Percentiles rank a stretch among this genome's conserved stretches.
Evolutionary conservation across 37 sponge, comb jelly and placozoan species (phyloP).

Genomic region (Ephydatia muelleri): DNA sequence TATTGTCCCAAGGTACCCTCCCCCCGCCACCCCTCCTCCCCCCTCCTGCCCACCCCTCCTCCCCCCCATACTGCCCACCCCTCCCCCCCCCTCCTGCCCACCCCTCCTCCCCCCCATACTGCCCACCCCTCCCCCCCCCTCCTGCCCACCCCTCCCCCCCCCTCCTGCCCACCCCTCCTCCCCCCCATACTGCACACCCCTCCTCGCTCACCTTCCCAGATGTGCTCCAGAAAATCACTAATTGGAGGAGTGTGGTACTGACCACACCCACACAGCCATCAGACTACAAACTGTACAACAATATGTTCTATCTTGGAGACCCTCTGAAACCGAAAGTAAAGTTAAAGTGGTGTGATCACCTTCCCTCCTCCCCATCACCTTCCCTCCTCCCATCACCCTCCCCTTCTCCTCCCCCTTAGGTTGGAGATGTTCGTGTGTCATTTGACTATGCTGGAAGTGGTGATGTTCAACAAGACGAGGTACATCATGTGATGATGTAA

Average conservation of each 20-base stretch:
- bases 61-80: no score
- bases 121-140: no score
- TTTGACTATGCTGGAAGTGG: conserved; percentile 34
- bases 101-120: no score
- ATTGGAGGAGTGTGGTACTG: conserved; percentile 11
- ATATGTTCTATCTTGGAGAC: conserved; percentile 31
- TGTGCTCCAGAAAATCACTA: background rate
- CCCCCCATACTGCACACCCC: no score
- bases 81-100: no score
- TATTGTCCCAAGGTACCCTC: conserved; percentile 12
- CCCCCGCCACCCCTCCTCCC: no score
- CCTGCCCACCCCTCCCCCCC: no score
- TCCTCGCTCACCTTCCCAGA: background rate
- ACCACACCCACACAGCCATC: background rate
- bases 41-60: no score
- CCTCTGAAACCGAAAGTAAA: conserved; percentile 10
- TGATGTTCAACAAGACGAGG: conserved; percentile 9
- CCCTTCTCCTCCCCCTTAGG: background rate
- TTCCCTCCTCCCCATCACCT: background rate
- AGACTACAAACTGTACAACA: background rate
- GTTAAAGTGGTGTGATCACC: no score
- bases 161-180: background rate
- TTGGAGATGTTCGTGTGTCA: conserved; percentile 45
- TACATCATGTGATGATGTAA: background rate
- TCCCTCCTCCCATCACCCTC: background rate